Conservation (phyloP, 2,113 vertebrate genomes). For the Dicentrarchus labrax region DNA sequence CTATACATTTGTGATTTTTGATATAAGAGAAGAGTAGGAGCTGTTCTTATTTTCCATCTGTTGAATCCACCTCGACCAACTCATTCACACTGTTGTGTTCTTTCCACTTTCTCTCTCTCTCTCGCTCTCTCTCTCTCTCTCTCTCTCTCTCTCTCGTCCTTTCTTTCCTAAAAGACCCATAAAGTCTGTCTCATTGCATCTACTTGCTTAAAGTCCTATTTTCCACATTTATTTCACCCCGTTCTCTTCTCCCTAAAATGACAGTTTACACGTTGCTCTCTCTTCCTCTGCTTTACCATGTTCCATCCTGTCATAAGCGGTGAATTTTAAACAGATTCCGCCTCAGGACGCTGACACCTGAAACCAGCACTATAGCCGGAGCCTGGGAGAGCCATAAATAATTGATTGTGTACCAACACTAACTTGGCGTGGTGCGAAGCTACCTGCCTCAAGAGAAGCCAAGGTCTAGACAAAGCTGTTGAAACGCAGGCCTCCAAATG, state of each 20-base stretch:
- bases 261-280: background rate
- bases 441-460: constrained; percentile 45
- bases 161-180: background rate
- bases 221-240: background rate
- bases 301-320: constrained; percentile 46
- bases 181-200: background rate
- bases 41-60: constrained; percentile 45
- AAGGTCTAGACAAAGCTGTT: constrained; percentile 49
- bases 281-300: background rate
- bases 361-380: constrained; percentile 72
- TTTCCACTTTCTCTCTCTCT: background rate
- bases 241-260: background rate
- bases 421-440: constrained; percentile 46
- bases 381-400: constrained; percentile 78
- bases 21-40: constrained; percentile 13
- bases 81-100: constrained; percentile 1
- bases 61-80: constrained; percentile 22
- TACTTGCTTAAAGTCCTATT: background rate
- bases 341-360: constrained; percentile 79
- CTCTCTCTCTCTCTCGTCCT: background rate
- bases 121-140: background rate
- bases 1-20: background rate
- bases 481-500: constrained; percentile 19
- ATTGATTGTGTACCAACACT: constrained; percentile 77
- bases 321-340: constrained; percentile 68